Evolutionary conservation across 2,888 invertebrate genomes (phyloP), one percentile per base, ranked within the genome.

Genomic region (Nasonia oneida): DNA sequence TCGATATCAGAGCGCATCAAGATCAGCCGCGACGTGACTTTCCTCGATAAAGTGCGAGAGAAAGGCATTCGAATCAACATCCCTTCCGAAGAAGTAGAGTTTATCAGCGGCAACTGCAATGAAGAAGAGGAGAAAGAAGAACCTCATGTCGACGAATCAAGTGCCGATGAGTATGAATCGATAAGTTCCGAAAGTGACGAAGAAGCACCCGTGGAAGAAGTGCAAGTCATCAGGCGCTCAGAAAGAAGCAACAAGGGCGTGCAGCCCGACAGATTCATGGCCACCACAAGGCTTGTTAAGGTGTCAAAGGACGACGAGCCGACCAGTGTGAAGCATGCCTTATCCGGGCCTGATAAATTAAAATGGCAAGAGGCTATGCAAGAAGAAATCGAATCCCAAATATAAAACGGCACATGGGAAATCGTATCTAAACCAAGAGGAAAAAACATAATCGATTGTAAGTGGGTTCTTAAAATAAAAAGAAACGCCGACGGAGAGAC

Each of bases 401-500:
- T 18, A 88, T 88, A 29, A n/a, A 81, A 67, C 53, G 61, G 50
- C 14, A 85, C 85, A 4, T 85, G 85, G 81, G 61, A 81, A 14
- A 23, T 85, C 12, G 75, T 81, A 12, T 15, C 33, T 10, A 53
- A 18, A 33, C 76, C 76, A 76, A 14, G 29, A 39, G 64, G 61
- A 3, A 33, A n/a, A 37, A 29, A 79, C 12, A 53, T 76, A 5
- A 8, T 76, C 23, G 14, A 33, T 14, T 53, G 76, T 23, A 76
- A 76, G 64, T 91, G 90, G 90, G 89, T 90, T 0, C 90, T 89
- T 73, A 90, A 89, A 78, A 88, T 86, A 42, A 86, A 87, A 67
- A 23, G 3, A 33, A 87, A 88, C n/a, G 74, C 77, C 0, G 83
- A 81, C 1, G 88, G 87, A 8, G 84, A 87, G 0, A 42, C 87